Percentiles rank a stretch among this genome's conserved stretches.
Conservation (phyloP, 1,140 invertebrate genomes). For the Drosophila tani region DNA sequence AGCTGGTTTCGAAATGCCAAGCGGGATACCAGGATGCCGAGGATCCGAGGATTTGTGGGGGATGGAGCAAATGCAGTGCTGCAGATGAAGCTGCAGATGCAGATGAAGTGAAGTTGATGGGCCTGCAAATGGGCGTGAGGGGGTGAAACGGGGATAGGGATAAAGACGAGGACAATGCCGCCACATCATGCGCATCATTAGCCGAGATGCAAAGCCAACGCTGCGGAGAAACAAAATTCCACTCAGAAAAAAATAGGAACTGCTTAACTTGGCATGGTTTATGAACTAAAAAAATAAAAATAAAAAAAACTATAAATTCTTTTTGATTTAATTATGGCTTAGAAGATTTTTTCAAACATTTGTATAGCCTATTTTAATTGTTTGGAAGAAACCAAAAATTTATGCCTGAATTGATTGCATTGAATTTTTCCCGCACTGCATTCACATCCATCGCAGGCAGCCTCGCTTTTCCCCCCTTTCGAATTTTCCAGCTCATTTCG, state of each 20-base stretch:
- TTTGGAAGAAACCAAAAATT: neutral
- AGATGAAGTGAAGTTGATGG: slow-evolving; percentile 49
- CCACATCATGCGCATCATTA: slow-evolving; percentile 55
- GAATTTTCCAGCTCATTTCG: slow-evolving; percentile 51
- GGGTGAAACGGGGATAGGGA: neutral
- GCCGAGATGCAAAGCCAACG: slow-evolving; percentile 36
- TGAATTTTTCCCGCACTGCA: neutral
- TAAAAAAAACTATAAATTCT: too few relatives aligned
- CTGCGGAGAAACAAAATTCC: neutral
- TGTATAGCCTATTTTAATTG: neutral
- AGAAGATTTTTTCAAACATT: neutral
- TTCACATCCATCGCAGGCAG: slow-evolving; percentile 15
- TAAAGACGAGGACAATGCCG: slow-evolving; percentile 43
- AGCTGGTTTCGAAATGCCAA: neutral
- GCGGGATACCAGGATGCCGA: neutral
- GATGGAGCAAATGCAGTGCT: slow-evolving; percentile 23
- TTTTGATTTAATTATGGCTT: neutral
- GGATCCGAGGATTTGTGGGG: neutral
- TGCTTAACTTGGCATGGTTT: neutral
- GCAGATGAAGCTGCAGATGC: slow-evolving; percentile 50
- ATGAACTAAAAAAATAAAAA: neutral
- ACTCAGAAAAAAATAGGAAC: slow-evolving; percentile 7
- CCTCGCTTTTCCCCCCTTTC: slow-evolving; percentile 1
- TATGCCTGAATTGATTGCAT: too few relatives aligned
- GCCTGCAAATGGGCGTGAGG: slow-evolving; percentile 7